phyloP scores from a whole-genome alignment of 2,113 vertebrate genomes.

The Indri indri region DNA sequence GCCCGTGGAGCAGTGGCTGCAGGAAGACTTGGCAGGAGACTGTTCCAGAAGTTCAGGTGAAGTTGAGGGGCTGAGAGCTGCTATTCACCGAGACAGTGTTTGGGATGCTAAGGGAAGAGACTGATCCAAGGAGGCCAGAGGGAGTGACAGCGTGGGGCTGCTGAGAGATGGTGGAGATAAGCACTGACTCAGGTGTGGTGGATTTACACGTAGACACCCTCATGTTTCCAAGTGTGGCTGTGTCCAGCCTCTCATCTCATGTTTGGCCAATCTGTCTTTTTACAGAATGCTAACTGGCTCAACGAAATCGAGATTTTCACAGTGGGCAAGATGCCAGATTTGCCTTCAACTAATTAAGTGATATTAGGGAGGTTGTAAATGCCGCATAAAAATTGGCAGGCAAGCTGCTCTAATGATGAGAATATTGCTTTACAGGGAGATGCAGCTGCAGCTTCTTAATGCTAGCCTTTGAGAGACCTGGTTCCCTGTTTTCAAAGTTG shows the following conservation, averaged over 20 bases:
- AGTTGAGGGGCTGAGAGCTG: background rate
- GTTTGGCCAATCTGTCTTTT: slow-evolving; percentile 55
- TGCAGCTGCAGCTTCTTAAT: slow-evolving; percentile 58
- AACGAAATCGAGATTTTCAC: slow-evolving; percentile 58
- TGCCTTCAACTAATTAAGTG: slow-evolving; percentile 82
- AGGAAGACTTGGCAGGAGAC: background rate
- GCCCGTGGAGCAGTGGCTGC: background rate
- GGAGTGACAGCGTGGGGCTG: accelerated
- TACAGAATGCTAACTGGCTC: slow-evolving; percentile 23
- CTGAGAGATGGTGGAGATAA: accelerated
- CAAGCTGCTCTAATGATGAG: slow-evolving; percentile 69
- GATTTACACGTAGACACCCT: background rate
- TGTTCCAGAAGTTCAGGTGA: background rate
- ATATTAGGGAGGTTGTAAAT: slow-evolving; percentile 79
- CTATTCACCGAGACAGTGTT: accelerated
- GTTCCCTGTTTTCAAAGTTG: slow-evolving; percentile 37
- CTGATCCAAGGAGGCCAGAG: accelerated
- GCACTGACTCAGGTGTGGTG: background rate
- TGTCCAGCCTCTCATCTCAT: slow-evolving; percentile 35
- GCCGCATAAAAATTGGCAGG: slow-evolving; percentile 76
- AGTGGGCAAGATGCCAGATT: slow-evolving; percentile 76
- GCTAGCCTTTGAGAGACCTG: background rate
- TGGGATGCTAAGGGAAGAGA: background rate
- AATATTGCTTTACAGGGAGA: slow-evolving; percentile 63
- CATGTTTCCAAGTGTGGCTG: background rate